Conservation (phyloP, 2,113 vertebrate species). For the Caloenas nicobarica region DNA sequence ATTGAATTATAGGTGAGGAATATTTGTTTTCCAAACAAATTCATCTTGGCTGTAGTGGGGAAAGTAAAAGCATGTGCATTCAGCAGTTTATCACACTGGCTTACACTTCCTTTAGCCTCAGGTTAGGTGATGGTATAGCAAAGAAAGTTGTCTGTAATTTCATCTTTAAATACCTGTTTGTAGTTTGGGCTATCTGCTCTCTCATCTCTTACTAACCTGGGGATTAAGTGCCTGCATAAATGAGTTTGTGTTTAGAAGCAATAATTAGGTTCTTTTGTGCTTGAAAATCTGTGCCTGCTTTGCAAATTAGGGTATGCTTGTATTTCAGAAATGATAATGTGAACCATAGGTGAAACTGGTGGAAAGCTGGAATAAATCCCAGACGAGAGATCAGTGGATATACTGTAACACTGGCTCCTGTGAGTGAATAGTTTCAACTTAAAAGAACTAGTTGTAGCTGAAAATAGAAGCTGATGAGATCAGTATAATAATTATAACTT, state of each 20-base stretch:
- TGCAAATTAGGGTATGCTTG: background rate
- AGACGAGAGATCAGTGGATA: background rate
- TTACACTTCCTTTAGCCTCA: background rate
- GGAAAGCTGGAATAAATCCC: background rate
- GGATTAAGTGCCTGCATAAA: background rate
- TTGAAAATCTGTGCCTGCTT: background rate
- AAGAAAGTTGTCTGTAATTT: background rate
- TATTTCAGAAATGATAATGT: background rate
- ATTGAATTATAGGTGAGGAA: fast-evolving
- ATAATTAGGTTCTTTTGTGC: background rate
- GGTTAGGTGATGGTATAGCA: background rate
- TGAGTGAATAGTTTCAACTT: background rate
- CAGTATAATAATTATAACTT: background rate
- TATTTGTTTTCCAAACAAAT: background rate
- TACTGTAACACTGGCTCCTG: background rate
- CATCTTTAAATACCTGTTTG: background rate
- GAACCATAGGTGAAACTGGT: background rate
- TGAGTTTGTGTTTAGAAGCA: background rate
- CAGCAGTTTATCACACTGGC: background rate
- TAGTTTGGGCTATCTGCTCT: background rate
- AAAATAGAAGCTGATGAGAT: background rate
- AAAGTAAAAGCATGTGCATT: background rate
- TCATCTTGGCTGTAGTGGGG: background rate
- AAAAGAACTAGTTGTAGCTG: background rate
- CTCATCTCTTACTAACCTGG: background rate